Evolutionary conservation across 2,888 invertebrate genomes (phyloP).

Genomic region (Molorchus minor): DNA sequence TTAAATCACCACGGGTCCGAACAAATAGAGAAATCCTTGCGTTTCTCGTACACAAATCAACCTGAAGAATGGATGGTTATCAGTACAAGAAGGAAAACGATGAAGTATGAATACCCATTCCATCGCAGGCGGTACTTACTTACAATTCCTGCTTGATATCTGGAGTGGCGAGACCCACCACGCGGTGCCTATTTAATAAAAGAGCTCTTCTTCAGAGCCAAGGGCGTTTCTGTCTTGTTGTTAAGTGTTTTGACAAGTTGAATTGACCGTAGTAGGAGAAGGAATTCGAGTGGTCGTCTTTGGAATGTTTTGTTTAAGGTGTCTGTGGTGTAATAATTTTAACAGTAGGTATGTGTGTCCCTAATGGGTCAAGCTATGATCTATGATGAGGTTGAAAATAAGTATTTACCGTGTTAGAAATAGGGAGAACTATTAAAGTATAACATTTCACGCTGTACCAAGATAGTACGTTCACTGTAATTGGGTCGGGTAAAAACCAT

Average conservation of each 20-base stretch:
- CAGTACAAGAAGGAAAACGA: constrained; percentile 5
- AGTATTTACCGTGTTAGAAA: too few relatives aligned
- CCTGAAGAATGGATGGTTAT: constrained; percentile 17
- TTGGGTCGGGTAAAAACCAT: too few relatives aligned
- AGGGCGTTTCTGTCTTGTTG: neutral
- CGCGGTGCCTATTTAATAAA: constrained; percentile 13
- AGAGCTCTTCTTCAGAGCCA: constrained; percentile 2
- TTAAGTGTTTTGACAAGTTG: neutral
- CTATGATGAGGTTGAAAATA: too few relatives aligned
- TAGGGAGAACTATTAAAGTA: too few relatives aligned
- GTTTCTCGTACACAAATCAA: constrained; percentile 19
- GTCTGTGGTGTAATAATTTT: neutral
- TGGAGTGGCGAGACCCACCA: constrained; percentile 22
- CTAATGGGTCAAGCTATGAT: neutral
- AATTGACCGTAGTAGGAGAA: neutral
- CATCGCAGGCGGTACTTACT: constrained; percentile 10
- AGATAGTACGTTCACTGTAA: too few relatives aligned
- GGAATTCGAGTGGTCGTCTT: neutral
- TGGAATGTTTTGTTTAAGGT: neutral
- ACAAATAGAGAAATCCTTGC: neutral
- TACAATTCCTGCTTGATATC: constrained; percentile 4
- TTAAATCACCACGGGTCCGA: constrained; percentile 4
- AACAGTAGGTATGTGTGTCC: neutral
- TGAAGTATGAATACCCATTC: constrained; percentile 10
- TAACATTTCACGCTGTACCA: too few relatives aligned